phyloP scores from a whole-genome alignment of 2,113 vertebrate genomes.

The Uropsilus gracilis region DNA sequence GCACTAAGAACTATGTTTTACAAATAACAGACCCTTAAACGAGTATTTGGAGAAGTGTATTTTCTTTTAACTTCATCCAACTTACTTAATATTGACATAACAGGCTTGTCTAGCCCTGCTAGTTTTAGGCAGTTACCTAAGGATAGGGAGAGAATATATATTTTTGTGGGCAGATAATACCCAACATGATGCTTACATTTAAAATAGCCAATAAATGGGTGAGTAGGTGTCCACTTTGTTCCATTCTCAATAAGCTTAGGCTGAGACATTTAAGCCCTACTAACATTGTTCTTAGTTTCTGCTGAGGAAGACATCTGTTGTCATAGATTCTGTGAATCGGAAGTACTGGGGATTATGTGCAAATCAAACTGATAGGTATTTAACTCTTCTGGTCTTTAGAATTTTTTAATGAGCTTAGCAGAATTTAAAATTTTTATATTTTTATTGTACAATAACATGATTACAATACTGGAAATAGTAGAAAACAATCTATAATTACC shows the following conservation, averaged over 20 bases:
- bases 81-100: conserved; percentile 41
- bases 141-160: neutral
- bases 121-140: conserved; percentile 53
- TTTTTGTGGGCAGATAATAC: conserved; percentile 1
- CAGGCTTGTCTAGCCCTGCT: neutral
- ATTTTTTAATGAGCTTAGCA: neutral
- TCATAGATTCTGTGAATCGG: conserved; percentile 64
- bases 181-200: neutral
- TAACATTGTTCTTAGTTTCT: conserved; percentile 74
- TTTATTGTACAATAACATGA: neutral
- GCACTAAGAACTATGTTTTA: conserved; percentile 45
- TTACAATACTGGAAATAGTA: conserved; percentile 22
- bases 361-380: neutral
- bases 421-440: neutral
- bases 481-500: neutral
- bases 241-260: conserved; percentile 81
- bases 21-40: conserved; percentile 18
- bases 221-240: conserved; percentile 76
- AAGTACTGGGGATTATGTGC: conserved; percentile 15
- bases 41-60: conserved; percentile 11
- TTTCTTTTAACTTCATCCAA: conserved; percentile 27
- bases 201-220: neutral
- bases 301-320: conserved; percentile 39
- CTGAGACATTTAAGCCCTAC: conserved; percentile 77
- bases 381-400: neutral